Evolutionary conservation across 2,113 vertebrate genomes (phyloP).

Genomic region (Sorex araneus): DNA sequence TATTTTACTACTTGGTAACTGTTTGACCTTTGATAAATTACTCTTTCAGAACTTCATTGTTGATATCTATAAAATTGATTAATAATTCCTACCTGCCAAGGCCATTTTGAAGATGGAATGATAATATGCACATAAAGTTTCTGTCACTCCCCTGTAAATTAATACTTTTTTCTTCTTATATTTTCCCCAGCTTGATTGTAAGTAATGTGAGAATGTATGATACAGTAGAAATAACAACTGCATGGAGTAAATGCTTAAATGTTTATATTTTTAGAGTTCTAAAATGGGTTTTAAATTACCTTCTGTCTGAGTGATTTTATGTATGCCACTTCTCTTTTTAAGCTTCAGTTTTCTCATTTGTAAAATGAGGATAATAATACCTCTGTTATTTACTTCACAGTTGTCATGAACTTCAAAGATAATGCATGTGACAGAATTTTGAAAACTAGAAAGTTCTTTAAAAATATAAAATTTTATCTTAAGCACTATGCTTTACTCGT

Average conservation of each 20-base stretch:
- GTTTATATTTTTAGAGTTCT: conserved; percentile 77
- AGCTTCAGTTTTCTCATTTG: conserved; percentile 77
- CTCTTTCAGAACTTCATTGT: conserved; percentile 22
- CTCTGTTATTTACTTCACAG: conserved; percentile 76
- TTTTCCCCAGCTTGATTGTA: conserved; percentile 58
- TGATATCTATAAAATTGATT: conserved; percentile 21
- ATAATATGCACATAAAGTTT: background rate
- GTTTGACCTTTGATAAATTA: background rate
- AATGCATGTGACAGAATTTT: conserved; percentile 64
- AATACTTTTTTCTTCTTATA: conserved; percentile 58
- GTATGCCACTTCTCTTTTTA: conserved; percentile 56
- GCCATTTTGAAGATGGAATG: conserved; percentile 7
- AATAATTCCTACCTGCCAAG: conserved; percentile 29
- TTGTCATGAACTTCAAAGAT: conserved; percentile 61
- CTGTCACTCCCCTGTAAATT: conserved; percentile 55
- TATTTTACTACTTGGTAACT: background rate
- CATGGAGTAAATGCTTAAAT: conserved; percentile 70
- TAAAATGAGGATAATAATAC: conserved; percentile 75
- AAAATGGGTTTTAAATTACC: conserved; percentile 75
- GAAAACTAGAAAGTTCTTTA: conserved; percentile 63
- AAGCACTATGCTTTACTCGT: conserved; percentile 39
- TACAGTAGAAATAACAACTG: conserved; percentile 51
- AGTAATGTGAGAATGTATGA: conserved; percentile 52
- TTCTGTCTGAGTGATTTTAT: conserved; percentile 69
- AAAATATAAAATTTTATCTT: conserved; percentile 66